Evolutionary conservation across 2,113 vertebrate species (phyloP).

Genomic region (Urocolius indicus): DNA sequence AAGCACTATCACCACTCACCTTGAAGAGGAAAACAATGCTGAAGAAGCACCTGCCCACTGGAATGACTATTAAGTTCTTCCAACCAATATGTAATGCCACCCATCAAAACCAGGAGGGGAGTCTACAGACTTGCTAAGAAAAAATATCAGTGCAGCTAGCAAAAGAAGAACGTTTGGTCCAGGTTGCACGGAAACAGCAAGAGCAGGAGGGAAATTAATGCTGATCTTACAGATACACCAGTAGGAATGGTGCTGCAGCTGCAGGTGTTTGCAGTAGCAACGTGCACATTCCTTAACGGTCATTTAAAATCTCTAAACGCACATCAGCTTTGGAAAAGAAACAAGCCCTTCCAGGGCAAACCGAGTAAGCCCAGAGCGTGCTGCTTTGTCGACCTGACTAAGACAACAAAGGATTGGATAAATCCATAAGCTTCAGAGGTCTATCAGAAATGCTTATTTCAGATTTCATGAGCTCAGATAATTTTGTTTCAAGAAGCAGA

Average conservation of each 20-base stretch:
- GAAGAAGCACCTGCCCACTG: neutral
- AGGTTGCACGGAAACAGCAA: neutral
- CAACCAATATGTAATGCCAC: neutral
- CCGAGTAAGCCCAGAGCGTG: neutral
- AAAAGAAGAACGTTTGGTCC: neutral
- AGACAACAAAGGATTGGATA: neutral
- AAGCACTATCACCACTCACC: neutral
- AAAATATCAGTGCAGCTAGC: neutral
- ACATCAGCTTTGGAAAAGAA: neutral
- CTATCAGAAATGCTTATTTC: neutral
- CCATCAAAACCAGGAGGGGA: neutral
- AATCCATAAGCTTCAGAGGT: rapidly evolving
- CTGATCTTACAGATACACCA: neutral
- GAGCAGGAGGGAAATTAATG: neutral
- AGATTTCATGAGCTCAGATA: neutral
- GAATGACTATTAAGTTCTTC: neutral
- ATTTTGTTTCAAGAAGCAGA: neutral
- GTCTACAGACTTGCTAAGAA: neutral
- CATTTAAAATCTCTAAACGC: neutral
- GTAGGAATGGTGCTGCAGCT: neutral
- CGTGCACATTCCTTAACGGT: neutral
- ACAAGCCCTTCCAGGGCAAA: neutral
- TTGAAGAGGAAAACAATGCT: neutral
- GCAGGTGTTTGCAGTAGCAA: neutral
- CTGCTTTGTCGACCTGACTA: neutral